phyloP scores from a whole-genome alignment of 2,113 vertebrate genomes.

The Charina bottae region DNA sequence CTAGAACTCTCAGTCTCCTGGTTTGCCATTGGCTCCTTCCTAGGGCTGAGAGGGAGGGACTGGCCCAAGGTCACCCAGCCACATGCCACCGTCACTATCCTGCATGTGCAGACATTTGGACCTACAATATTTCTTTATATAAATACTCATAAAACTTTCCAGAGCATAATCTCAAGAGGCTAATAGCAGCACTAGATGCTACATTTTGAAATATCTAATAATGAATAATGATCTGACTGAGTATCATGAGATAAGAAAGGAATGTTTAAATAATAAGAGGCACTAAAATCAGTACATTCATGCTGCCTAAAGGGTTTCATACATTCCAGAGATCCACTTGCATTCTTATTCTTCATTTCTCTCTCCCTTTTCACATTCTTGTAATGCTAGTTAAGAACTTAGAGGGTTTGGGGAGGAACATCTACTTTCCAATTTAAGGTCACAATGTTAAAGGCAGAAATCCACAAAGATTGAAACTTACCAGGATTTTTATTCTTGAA shows the following conservation, averaged over 20 bases:
- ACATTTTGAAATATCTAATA: constrained; percentile 19
- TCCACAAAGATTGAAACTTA: not conserved
- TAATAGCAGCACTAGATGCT: not conserved
- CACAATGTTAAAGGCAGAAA: not conserved
- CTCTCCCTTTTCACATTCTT: not conserved
- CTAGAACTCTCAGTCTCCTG: too few species aligned
- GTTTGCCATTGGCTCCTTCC: too few species aligned
- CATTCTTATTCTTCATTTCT: constrained; percentile 3
- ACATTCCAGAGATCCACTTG: constrained; percentile 11
- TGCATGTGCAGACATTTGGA: not conserved
- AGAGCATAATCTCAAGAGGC: not conserved
- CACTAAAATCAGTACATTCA: not conserved
- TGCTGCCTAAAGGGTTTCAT: not conserved
- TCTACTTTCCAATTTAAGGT: constrained; percentile 2
- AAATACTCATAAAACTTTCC: not conserved
- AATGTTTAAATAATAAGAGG: constrained; percentile 17
- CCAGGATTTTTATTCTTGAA: not conserved
- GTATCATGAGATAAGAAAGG: constrained; percentile 1
- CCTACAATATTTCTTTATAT: not conserved
- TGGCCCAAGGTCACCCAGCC: not conserved
- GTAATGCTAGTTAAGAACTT: not conserved
- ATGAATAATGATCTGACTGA: constrained; percentile 14
- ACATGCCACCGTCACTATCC: not conserved
- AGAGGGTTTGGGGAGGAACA: not conserved
- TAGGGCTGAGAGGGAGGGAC: too few species aligned